Evolutionary conservation across 2,888 invertebrate species (phyloP).

Genomic region (Chironomus tentans): DNA sequence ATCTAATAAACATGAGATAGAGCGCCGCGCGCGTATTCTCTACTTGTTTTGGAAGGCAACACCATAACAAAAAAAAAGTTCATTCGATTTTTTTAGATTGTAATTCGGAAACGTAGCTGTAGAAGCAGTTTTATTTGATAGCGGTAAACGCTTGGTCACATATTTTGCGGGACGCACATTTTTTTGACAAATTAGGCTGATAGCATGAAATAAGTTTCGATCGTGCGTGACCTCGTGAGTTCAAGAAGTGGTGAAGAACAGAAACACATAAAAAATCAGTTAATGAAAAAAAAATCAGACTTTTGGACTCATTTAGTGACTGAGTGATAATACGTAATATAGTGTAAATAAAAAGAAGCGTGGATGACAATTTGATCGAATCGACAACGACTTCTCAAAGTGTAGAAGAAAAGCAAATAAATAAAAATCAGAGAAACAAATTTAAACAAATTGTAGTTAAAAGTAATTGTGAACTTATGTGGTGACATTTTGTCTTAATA

Average conservation of each 20-base stretch:
- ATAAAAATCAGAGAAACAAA: background rate
- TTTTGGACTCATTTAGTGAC: background rate
- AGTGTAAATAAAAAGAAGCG: background rate
- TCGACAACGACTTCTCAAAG: background rate
- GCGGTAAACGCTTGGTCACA: slow-evolving; percentile 11
- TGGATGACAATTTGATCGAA: background rate
- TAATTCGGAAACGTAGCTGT: slow-evolving; percentile 16
- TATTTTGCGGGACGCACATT: background rate
- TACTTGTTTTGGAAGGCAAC: background rate
- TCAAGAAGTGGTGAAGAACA: background rate
- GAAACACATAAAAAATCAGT: background rate
- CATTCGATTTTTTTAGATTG: slow-evolving; percentile 13
- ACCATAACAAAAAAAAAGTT: slow-evolving; percentile 4
- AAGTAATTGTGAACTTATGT: background rate
- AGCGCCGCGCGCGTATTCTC: slow-evolving; percentile 1
- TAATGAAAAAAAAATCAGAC: background rate
- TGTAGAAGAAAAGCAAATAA: background rate
- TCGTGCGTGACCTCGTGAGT: background rate
- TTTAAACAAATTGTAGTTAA: background rate
- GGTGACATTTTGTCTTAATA: background rate
- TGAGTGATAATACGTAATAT: background rate
- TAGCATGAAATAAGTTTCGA: background rate
- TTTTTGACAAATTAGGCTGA: background rate
- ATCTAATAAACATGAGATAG: background rate
- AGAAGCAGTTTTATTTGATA: slow-evolving; percentile 11